Base-by-base conservation (phyloP, 2,888 invertebrate species). In the Agrochola circellaris region DNA sequence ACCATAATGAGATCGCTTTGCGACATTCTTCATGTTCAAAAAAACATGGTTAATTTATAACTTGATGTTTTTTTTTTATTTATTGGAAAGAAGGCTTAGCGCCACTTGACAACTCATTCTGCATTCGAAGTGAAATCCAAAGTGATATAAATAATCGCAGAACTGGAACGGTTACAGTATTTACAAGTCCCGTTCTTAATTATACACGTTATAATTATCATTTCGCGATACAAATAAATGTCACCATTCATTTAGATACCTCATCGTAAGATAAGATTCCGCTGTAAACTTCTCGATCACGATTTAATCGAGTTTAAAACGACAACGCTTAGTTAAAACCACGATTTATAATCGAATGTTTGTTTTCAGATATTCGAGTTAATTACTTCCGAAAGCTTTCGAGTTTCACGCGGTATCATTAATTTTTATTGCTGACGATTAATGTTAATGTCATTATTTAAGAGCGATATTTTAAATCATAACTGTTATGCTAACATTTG, bases 281-380 rank as follows among this genome's bases (percentile, higher is more conserved):
- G 70, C 67, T 80, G 75, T 85, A 77, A 86, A 87, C 68, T 77
- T 73, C 75, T 81, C 76, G 76, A 81, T 83, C 73, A 79, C 76
- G 77, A 82, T 82, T 82, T 82, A 85, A 85, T 89, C 82, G 79
- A 88, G 79, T 85, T 85, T 83, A 77, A 83, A 87, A 82, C 76
- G 66, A 74, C 76, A 78, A 82, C 75, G 72, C 73, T 88, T 79
- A 82, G 80, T 84, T 84, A 76, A 72, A 77, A 75, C 42, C 30
- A 62, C 73, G 69, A 86, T 86, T 89, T 85, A 88, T 79, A 75
- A 81, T 81, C 70, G 69, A 79, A 81, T 85, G 62, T 88, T 85
- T 88, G 80, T 88, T 87, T 85, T 76, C 45, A 73, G 51, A 17
- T 73, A 79, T 75, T 75, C 74, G 45, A 79, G 26, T 81, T 84